Conservation (phyloP, 2,113 vertebrate species). For the Poecile atricapillus region DNA sequence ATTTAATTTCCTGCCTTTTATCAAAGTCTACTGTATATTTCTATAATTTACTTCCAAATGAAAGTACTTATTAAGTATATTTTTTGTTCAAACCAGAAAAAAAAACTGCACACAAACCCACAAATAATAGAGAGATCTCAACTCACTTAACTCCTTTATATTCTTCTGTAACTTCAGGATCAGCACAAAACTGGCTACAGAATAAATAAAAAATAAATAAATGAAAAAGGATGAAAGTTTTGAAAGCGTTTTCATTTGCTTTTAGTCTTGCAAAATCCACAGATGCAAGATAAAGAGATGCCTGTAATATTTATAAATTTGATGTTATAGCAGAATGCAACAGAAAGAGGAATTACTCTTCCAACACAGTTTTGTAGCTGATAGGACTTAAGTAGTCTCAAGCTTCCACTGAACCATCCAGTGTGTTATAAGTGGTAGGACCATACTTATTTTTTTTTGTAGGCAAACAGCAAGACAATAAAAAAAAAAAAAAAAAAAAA, state of each 20-base stretch:
- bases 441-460: neutral
- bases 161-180: neutral
- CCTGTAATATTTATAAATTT: slow-evolving; percentile 60
- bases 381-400: neutral
- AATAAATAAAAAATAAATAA: neutral
- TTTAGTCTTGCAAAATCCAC: slow-evolving; percentile 20
- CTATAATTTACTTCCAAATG: neutral
- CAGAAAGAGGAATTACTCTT: slow-evolving; percentile 25
- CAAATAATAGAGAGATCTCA: neutral
- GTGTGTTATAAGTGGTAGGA: neutral
- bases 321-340: slow-evolving; percentile 25
- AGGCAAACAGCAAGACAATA: neutral
- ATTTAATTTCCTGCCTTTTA: neutral
- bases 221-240: neutral
- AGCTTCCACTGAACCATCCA: neutral
- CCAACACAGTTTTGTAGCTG: neutral
- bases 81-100: neutral
- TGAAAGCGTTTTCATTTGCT: neutral
- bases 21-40: neutral
- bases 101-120: neutral
- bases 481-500: neutral
- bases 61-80: neutral
- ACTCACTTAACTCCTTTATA: neutral
- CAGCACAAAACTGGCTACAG: neutral
- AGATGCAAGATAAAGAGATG: slow-evolving; percentile 37